phyloP scores from a whole-genome alignment of 2,113 vertebrate species.

The Malurus melanocephalus region DNA sequence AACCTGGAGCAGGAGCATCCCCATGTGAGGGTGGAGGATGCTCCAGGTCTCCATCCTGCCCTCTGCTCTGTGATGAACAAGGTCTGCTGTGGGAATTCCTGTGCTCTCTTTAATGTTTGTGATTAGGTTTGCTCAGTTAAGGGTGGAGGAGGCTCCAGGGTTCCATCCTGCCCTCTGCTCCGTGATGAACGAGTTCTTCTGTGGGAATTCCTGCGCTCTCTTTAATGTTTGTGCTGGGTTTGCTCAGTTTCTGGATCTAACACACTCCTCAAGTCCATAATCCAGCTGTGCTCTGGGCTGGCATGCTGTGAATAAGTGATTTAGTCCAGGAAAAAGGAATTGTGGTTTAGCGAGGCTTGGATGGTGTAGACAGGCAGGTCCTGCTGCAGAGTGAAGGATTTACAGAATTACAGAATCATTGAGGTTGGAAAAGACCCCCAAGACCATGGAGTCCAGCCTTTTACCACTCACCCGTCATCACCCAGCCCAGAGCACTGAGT shows the following conservation, averaged over 20 bases:
- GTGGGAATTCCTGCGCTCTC: background rate
- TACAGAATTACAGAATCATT: background rate
- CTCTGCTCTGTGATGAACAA: fast-evolving
- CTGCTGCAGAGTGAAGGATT: background rate
- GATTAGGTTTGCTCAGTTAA: background rate
- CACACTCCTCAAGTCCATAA: fast-evolving
- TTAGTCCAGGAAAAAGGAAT: background rate
- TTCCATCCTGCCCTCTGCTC: background rate
- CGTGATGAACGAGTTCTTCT: fast-evolving
- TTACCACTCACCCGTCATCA: background rate
- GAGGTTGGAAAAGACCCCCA: background rate
- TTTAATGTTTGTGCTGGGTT: background rate
- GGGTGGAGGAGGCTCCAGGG: background rate
- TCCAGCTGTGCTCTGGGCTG: background rate
- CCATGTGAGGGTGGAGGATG: background rate
- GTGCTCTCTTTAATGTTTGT: background rate
- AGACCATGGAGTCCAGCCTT: fast-evolving
- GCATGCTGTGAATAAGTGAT: background rate
- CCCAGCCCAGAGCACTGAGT: background rate
- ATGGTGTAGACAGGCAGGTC: background rate
- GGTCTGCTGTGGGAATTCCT: background rate
- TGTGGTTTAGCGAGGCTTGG: background rate
- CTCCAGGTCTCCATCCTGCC: background rate
- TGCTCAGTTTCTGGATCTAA: background rate
- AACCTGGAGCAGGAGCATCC: background rate